A percentile compares a stretch with the other conserved stretches of the same genome.
These are phyloP conservation scores for Drosophila paulistorum DNA, from an alignment of 1,140 invertebrate species.

Conservation along the genomic window DNA sequence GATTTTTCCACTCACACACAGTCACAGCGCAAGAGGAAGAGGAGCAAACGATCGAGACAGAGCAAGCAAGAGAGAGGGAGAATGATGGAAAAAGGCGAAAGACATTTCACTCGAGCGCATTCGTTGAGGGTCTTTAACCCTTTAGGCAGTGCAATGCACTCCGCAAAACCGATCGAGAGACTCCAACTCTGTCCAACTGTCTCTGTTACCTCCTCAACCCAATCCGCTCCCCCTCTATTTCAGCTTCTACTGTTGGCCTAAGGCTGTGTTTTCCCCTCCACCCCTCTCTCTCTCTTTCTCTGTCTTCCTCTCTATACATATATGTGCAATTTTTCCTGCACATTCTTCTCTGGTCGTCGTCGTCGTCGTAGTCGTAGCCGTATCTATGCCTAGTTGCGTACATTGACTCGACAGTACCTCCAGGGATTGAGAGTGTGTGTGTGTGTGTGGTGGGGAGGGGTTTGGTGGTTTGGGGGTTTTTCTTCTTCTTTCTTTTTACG, in stretches of 20 bases:
- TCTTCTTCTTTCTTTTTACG: slow-evolving; percentile 29
- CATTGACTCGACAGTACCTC: slow-evolving; percentile 51
- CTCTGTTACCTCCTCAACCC: slow-evolving; percentile 6
- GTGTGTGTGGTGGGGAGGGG: not conserved
- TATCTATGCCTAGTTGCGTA: slow-evolving; percentile 75
- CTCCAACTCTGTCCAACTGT: slow-evolving; percentile 32
- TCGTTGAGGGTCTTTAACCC: slow-evolving; percentile 79
- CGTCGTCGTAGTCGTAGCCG: slow-evolving; percentile 23
- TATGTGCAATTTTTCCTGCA: slow-evolving; percentile 70
- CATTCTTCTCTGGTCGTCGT: slow-evolving; percentile 59
- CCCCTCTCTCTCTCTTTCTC: slow-evolving; percentile 13
- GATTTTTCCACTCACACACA: slow-evolving; percentile 72
- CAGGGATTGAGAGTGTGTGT: slow-evolving; percentile 1
- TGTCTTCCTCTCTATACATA: not conserved
- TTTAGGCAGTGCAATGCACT: slow-evolving; percentile 80
- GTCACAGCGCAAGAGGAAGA: not conserved
- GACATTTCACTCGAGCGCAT: slow-evolving; percentile 38
- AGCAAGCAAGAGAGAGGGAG: not conserved
- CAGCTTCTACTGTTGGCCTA: not conserved
- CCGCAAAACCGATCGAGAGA: slow-evolving; percentile 29
- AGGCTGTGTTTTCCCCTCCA: slow-evolving; percentile 3
- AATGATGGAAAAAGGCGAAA: slow-evolving; percentile 2
- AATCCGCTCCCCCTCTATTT: not conserved
- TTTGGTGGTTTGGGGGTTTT: not conserved
- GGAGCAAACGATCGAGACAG: not conserved